Evolutionary conservation across 2,113 vertebrate genomes (phyloP).

Genomic region (Charina bottae): DNA sequence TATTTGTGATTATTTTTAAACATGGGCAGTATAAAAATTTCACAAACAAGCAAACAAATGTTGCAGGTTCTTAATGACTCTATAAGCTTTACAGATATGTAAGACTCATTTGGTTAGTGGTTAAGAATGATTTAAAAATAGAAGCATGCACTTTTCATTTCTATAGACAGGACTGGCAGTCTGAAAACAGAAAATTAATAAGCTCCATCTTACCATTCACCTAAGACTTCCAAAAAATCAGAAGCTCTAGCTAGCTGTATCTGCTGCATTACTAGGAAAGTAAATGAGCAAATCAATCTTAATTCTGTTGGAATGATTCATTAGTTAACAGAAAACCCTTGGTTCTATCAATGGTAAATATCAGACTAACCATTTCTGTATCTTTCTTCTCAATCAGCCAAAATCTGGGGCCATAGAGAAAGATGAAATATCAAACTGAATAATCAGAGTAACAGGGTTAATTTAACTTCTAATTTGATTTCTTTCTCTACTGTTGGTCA

Average conservation of each 20-base stretch:
- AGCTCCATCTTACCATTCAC: not conserved
- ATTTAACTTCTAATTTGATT: conserved; percentile 5
- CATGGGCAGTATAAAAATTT: no score
- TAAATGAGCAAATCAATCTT: conserved; percentile 51
- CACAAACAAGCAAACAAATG: no score
- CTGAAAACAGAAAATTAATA: not conserved
- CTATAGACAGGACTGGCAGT: not conserved
- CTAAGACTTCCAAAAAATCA: not conserved
- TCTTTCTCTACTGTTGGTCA: conserved; percentile 22
- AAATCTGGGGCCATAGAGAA: conserved; percentile 22
- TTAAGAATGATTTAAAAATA: conserved; percentile 8
- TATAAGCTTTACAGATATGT: not conserved
- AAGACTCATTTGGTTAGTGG: not conserved
- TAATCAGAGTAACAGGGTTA: not conserved
- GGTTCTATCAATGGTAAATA: conserved; percentile 29
- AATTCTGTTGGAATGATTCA: conserved; percentile 47
- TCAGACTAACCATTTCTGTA: conserved; percentile 42
- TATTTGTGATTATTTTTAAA: no score
- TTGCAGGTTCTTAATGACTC: not conserved
- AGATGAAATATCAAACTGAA: conserved; percentile 6
- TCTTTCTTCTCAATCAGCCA: conserved; percentile 36
- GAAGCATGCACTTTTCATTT: not conserved
- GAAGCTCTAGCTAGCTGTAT: not conserved
- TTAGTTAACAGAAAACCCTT: conserved; percentile 21
- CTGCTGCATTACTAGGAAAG: conserved; percentile 7